These are phyloP conservation scores for Norana najaformis DNA, from an alignment of 2,888 invertebrate genomes.

Conservation along the genomic window DNA sequence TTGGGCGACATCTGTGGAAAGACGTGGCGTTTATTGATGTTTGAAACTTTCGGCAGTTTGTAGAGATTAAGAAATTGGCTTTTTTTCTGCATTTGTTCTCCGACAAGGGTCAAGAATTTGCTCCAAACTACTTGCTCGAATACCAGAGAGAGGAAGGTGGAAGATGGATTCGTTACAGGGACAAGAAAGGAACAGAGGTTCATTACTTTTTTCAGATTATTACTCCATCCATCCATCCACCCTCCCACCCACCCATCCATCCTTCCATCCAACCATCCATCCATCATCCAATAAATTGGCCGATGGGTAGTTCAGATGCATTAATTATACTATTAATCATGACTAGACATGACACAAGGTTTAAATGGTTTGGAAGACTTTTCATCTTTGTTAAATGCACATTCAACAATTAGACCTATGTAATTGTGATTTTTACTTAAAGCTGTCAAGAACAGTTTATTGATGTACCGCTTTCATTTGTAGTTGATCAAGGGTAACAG, in stretches of 20 bases:
- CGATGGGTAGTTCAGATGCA: neutral
- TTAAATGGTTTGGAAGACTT: neutral
- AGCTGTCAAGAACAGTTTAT: neutral
- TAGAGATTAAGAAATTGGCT: neutral
- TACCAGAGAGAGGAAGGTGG: slow-evolving; percentile 31
- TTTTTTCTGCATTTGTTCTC: neutral
- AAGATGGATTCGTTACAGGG: slow-evolving; percentile 30
- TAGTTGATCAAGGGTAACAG: slow-evolving; percentile 41
- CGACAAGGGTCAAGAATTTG: slow-evolving; percentile 36
- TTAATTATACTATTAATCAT: neutral
- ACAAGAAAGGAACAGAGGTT: slow-evolving; percentile 30
- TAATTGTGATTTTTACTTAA: neutral
- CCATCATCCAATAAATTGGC: neutral
- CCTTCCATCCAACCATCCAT: neutral
- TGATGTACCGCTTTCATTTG: neutral
- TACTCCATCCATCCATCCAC: neutral
- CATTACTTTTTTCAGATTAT: neutral
- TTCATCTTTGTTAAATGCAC: neutral
- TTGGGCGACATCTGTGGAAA: too few relatives aligned
- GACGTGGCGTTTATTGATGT: too few relatives aligned
- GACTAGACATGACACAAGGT: neutral
- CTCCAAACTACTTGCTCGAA: slow-evolving; percentile 34
- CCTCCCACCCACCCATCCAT: neutral
- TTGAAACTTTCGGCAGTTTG: neutral
- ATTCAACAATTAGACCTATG: neutral